Evolutionary conservation across 2,797 vertebrate species (phyloP).

Genomic region (Knipowitschia caucasica): DNA sequence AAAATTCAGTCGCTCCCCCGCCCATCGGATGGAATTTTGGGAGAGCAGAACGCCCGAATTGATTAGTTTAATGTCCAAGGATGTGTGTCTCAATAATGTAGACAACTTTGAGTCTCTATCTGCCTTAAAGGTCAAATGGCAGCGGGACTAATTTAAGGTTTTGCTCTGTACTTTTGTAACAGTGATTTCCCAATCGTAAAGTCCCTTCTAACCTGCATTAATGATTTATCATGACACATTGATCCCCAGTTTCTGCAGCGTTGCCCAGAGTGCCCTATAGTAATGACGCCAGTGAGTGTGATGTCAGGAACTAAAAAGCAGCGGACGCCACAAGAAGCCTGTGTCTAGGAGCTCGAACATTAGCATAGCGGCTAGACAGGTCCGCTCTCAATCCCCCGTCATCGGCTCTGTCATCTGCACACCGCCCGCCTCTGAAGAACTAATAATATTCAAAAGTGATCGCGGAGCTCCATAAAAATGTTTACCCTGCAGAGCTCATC

Average conservation of each 20-base stretch:
- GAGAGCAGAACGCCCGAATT: too few relatives aligned
- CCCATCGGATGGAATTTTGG: too few relatives aligned
- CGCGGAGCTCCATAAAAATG: slow-evolving; percentile 62
- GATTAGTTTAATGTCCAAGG: too few relatives aligned
- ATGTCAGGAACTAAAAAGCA: slow-evolving; percentile 53
- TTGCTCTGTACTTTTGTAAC: not conserved
- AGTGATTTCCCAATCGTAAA: not conserved
- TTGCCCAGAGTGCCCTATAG: slow-evolving; percentile 20
- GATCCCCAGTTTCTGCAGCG: slow-evolving; percentile 19
- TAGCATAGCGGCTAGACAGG: slow-evolving; percentile 79
- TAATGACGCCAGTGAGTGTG: slow-evolving; percentile 38
- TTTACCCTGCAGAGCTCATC: slow-evolving; percentile 67
- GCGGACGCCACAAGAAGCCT: slow-evolving; percentile 55
- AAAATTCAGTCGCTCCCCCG: too few relatives aligned
- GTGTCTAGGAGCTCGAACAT: slow-evolving; percentile 69
- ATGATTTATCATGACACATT: slow-evolving; percentile 6
- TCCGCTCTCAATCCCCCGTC: slow-evolving; percentile 64
- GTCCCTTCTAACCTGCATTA: slow-evolving; percentile 13
- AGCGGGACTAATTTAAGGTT: not conserved
- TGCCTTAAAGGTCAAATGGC: not conserved
- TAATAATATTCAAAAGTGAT: slow-evolving; percentile 66
- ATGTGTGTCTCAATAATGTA: not conserved
- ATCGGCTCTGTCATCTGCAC: slow-evolving; percentile 59
- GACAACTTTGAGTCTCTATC: not conserved
- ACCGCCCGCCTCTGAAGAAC: slow-evolving; percentile 43